phyloP scores from a whole-genome alignment of 1,140 invertebrate species.

The Camponotus floridanus region DNA sequence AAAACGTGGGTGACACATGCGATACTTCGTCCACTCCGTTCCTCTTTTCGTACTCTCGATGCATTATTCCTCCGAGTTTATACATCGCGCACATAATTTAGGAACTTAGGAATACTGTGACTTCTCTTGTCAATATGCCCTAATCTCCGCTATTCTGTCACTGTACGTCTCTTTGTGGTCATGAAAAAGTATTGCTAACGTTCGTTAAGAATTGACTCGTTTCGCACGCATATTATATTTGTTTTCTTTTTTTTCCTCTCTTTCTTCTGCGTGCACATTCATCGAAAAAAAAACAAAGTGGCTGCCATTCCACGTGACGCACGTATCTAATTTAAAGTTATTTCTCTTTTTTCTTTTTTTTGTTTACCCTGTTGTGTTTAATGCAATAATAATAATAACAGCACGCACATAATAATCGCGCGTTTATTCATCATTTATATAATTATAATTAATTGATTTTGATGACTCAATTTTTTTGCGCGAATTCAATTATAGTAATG shows the following conservation, averaged over 20 bases:
- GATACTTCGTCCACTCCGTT: constrained; percentile 41
- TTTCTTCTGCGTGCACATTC: constrained; percentile 56
- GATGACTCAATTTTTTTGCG: constrained; percentile 66
- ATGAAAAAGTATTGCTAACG: constrained; percentile 81
- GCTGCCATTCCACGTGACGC: constrained; percentile 79
- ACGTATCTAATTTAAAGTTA: constrained; percentile 72
- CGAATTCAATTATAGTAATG: constrained; percentile 76
- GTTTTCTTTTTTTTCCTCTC: constrained; percentile 13
- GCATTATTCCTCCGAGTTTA: constrained; percentile 13
- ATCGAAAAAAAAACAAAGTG: constrained; percentile 80
- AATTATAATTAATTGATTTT: constrained; percentile 73
- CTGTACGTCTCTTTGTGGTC: constrained; percentile 65
- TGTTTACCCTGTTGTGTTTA: constrained; percentile 85
- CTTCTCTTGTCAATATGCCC: constrained; percentile 44
- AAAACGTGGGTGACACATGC: constrained; percentile 48
- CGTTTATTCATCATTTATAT: constrained; percentile 77
- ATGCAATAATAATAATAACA: constrained; percentile 82
- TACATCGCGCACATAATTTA: constrained; percentile 43
- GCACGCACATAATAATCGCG: constrained; percentile 73
- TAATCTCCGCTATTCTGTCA: constrained; percentile 47
- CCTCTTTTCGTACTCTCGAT: not conserved
- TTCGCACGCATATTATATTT: constrained; percentile 69
- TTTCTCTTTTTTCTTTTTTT: constrained; percentile 56
- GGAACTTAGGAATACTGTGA: constrained; percentile 66
- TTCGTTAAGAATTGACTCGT: constrained; percentile 82